Evolutionary conservation across 2,888 invertebrate species (phyloP).

Genomic region (Maniola hyperantus): DNA sequence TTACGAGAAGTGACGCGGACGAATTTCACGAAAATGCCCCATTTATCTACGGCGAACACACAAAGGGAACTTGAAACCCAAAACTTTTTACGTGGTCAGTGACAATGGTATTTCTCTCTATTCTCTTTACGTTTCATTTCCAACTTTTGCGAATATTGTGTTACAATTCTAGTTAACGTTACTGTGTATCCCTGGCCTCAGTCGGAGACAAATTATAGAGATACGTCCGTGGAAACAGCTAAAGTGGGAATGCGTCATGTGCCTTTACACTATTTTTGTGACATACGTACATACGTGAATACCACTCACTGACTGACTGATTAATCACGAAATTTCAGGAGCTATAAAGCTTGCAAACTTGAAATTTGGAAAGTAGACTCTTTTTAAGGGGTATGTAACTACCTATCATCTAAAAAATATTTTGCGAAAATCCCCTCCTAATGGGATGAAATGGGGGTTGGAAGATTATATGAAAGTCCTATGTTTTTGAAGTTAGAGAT

Average conservation of each 20-base stretch:
- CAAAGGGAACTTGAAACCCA: conserved; percentile 78
- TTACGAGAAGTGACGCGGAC: conserved; percentile 78
- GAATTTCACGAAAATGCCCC: conserved; percentile 80
- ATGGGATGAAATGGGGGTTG: no score
- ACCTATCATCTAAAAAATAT: no score
- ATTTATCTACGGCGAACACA: conserved; percentile 77
- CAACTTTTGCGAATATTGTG: conserved; percentile 64
- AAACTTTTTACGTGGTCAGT: conserved; percentile 82
- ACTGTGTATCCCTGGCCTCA: conserved; percentile 15
- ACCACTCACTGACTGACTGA: no score
- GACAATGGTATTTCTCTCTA: conserved; percentile 76
- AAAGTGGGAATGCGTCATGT: conserved; percentile 3
- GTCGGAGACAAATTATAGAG: conserved; percentile 22
- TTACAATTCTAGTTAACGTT: conserved; percentile 53
- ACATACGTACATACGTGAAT: no score
- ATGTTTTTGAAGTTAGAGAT: no score
- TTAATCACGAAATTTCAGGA: no score
- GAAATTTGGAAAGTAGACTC: no score
- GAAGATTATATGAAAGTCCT: no score
- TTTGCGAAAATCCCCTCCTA: no score
- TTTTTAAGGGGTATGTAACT: no score
- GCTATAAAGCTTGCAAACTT: no score
- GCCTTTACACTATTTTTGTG: conserved; percentile 4
- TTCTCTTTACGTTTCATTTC: conserved; percentile 75
- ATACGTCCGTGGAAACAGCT: conserved; percentile 15